These are phyloP conservation scores for Falco biarmicus DNA, from an alignment of 2,797 vertebrate genomes.

Conservation along the genomic window DNA sequence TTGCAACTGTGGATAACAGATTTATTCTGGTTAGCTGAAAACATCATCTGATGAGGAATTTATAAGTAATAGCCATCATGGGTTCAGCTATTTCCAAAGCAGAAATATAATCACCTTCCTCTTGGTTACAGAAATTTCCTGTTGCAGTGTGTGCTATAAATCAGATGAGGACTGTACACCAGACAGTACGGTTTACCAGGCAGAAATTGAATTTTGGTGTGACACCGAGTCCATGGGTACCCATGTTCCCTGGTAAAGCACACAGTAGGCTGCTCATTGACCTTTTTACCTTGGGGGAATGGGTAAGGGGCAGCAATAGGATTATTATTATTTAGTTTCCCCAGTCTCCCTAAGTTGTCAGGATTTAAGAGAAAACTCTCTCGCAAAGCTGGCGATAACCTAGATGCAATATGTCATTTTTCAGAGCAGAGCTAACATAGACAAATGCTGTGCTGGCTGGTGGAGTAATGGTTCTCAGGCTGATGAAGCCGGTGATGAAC, in stretches of 20 bases:
- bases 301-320: not conserved
- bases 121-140: not conserved
- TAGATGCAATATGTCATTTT: not conserved
- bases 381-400: not conserved
- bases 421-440: not conserved
- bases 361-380: not conserved
- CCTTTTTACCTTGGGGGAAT: not conserved
- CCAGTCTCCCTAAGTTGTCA: not conserved
- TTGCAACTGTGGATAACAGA: not conserved
- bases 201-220: not conserved
- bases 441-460: not conserved
- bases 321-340: not conserved
- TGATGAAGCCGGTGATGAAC: not conserved
- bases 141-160: not conserved
- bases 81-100: not conserved
- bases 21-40: conserved; percentile 41
- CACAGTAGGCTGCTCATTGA: not conserved
- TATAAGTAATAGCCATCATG: not conserved
- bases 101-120: not conserved
- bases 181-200: not conserved
- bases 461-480: not conserved
- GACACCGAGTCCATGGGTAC: not conserved
- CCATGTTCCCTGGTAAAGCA: not conserved
- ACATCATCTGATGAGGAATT: conserved; percentile 5
- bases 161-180: not conserved